Evolutionary conservation across 1,140 invertebrate genomes (phyloP).

Genomic region (Drosophila virilis): DNA sequence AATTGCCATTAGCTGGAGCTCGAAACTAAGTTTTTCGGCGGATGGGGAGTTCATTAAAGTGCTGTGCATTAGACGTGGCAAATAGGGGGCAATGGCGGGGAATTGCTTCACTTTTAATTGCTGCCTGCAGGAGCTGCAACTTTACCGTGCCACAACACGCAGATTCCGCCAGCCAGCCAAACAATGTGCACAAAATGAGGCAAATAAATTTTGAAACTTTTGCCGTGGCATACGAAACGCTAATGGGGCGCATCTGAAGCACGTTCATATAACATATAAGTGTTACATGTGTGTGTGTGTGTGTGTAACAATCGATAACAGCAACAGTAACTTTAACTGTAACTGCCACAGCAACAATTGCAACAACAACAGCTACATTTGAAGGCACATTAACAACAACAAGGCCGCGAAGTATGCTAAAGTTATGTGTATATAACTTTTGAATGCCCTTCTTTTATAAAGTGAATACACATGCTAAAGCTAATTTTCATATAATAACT

Average conservation of each 20-base stretch:
- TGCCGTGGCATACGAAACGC: slow-evolving; percentile 41
- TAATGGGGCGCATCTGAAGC: slow-evolving; percentile 50
- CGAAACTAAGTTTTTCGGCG: slow-evolving; percentile 25
- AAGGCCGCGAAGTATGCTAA: slow-evolving; percentile 3
- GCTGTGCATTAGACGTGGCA: slow-evolving; percentile 47
- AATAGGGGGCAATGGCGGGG: not conserved
- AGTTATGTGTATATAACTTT: not conserved
- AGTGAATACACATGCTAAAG: too few relatives aligned
- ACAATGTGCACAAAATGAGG: slow-evolving; percentile 75
- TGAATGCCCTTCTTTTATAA: slow-evolving; percentile 2
- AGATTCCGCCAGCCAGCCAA: slow-evolving; percentile 59
- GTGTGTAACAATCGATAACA: slow-evolving; percentile 61
- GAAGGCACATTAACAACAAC: slow-evolving; percentile 65
- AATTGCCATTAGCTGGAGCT: slow-evolving; percentile 66
- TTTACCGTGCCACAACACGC: slow-evolving; percentile 64
- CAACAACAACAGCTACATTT: slow-evolving; percentile 35
- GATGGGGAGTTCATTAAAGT: slow-evolving; percentile 68
- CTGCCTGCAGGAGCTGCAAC: slow-evolving; percentile 73
- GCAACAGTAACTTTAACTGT: slow-evolving; percentile 13
- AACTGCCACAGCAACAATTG: slow-evolving; percentile 32
- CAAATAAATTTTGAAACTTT: slow-evolving; percentile 72
- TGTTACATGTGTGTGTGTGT: slow-evolving; percentile 14
- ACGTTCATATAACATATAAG: slow-evolving; percentile 29
- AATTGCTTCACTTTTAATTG: slow-evolving; percentile 63
- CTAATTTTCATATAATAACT: too few relatives aligned